These are phyloP conservation scores for Tenthredo distinguenda DNA, from an alignment of 2,888 invertebrate genomes.

Conservation along the genomic window DNA sequence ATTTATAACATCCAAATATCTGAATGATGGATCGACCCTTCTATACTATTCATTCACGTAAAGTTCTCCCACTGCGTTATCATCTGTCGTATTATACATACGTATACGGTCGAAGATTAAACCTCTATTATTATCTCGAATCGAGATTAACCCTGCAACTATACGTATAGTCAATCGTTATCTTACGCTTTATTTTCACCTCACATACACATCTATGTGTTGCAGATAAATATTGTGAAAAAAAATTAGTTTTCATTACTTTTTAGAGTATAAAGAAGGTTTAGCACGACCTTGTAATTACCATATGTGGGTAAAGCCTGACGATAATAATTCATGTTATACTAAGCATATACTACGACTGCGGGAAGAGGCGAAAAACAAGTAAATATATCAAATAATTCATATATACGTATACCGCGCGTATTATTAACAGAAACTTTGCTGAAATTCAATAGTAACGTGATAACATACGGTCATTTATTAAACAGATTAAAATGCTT, in stretches of 20 bases:
- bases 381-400: constrained; percentile 7
- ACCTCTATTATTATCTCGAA: constrained; percentile 1
- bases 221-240: neutral
- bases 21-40: constrained; percentile 66
- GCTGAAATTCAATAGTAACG: constrained; percentile 19
- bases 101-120: neutral
- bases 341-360: neutral
- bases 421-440: neutral
- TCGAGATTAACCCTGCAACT: neutral
- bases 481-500: neutral
- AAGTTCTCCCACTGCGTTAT: constrained; percentile 25
- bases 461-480: neutral
- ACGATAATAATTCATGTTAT: neutral
- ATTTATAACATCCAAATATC: constrained; percentile 71
- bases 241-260: neutral
- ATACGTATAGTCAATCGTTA: constrained; percentile 3
- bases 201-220: no score
- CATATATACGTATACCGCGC: no score
- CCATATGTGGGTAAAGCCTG: neutral
- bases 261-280: neutral
- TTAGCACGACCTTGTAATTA: neutral
- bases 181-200: neutral
- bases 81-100: constrained; percentile 28
- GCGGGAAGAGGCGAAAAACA: neutral
- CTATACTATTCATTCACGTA: constrained; percentile 48